These are phyloP conservation scores for Lynx canadensis DNA, from an alignment of 2,113 vertebrate species.

Conservation along the genomic window DNA sequence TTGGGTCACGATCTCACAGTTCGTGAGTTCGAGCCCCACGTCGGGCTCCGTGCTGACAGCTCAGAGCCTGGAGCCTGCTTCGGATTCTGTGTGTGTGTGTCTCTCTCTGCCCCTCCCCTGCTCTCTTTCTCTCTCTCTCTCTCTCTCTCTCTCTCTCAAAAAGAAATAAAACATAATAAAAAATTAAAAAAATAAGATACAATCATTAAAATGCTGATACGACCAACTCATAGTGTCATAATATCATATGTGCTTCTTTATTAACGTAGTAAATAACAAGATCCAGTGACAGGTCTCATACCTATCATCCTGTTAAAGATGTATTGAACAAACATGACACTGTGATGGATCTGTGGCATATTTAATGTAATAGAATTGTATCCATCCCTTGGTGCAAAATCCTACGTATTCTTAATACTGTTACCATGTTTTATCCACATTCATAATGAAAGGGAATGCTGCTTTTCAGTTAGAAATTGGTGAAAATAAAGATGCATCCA, in stretches of 20 bases:
- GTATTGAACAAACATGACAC: accelerated
- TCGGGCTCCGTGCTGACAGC: too few species aligned
- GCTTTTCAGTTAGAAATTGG: background rate
- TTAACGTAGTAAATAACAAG: background rate
- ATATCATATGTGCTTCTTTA: background rate
- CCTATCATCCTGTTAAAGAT: background rate
- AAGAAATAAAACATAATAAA: too few species aligned
- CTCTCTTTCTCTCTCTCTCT: too few species aligned
- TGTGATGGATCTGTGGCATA: background rate
- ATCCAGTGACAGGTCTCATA: background rate
- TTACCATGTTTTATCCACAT: background rate
- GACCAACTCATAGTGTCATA: too few species aligned
- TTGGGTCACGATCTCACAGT: too few species aligned
- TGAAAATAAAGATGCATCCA: background rate
- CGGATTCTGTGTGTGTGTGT: too few species aligned
- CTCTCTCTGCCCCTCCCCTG: too few species aligned
- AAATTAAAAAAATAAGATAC: background rate
- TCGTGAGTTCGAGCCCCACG: too few species aligned
- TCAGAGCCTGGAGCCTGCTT: too few species aligned
- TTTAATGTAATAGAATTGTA: background rate
- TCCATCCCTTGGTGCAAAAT: background rate
- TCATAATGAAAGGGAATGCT: background rate
- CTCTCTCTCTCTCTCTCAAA: too few species aligned
- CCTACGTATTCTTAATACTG: background rate
- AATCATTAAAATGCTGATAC: background rate